These are phyloP conservation scores for Melanerpes formicivorus DNA, from an alignment of 2,113 vertebrate genomes.

Conservation along the genomic window DNA sequence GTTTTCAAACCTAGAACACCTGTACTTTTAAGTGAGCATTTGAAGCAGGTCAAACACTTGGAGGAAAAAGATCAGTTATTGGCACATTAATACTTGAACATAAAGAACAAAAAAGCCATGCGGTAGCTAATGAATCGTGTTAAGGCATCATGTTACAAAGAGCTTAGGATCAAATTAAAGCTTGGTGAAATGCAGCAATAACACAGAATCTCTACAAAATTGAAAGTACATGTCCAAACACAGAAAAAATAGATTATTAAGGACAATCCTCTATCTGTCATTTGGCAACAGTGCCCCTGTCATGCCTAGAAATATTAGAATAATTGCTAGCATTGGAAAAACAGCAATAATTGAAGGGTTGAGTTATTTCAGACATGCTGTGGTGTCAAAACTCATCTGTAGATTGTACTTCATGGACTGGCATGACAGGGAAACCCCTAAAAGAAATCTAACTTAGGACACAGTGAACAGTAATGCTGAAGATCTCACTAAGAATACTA, in stretches of 20 bases:
- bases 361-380: background rate
- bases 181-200: background rate
- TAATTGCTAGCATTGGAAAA: background rate
- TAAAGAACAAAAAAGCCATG: background rate
- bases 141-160: background rate
- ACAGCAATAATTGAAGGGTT: background rate
- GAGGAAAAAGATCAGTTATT: background rate
- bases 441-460: background rate
- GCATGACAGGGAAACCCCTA: background rate
- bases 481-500: background rate
- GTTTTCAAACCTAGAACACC: background rate
- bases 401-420: background rate
- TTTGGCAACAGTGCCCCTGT: background rate
- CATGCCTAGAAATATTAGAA: background rate
- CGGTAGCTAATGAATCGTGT: background rate
- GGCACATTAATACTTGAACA: background rate
- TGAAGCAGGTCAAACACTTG: background rate
- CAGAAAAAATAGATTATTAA: background rate
- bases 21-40: background rate
- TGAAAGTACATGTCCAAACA: background rate
- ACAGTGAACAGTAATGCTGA: background rate
- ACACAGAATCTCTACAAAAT: background rate
- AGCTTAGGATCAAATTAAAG: background rate
- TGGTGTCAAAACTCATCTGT: background rate
- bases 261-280: background rate